Percentiles rank a stretch among this genome's conserved stretches.
phyloP scores from a whole-genome alignment of 2,888 invertebrate genomes.

The Lucinisca nassula region DNA sequence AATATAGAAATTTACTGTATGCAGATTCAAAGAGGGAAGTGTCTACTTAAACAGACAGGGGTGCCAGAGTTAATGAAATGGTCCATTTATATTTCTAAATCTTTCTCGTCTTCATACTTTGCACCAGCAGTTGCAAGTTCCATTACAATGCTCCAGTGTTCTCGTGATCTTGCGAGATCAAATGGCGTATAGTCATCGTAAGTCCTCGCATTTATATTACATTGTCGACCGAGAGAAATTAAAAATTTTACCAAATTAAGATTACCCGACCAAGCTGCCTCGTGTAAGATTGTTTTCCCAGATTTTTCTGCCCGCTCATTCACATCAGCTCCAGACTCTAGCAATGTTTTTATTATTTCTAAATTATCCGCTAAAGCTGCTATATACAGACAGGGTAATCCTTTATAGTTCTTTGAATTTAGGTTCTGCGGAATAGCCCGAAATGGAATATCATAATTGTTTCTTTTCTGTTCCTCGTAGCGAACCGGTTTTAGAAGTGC shows the following conservation, averaged over 20 bases:
- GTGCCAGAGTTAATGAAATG: no score
- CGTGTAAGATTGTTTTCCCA: slow-evolving; percentile 12
- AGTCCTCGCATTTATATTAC: slow-evolving; percentile 58
- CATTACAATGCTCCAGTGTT: slow-evolving; percentile 44
- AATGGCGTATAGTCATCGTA: slow-evolving; percentile 64
- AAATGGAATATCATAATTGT: slow-evolving; percentile 1
- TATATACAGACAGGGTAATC: slow-evolving; percentile 53
- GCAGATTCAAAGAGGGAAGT: no score
- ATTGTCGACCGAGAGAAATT: background rate
- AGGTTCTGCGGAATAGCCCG: background rate
- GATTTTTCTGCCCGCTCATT: slow-evolving; percentile 17
- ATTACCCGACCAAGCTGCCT: background rate
- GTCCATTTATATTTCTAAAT: no score
- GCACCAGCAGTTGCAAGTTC: slow-evolving; percentile 16
- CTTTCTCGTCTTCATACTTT: background rate
- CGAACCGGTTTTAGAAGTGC: slow-evolving; percentile 17
- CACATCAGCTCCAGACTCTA: slow-evolving; percentile 32
- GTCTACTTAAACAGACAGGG: no score
- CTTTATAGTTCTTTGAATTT: slow-evolving; percentile 39
- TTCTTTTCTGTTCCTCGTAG: background rate
- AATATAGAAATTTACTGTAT: no score
- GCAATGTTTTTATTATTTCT: slow-evolving; percentile 20
- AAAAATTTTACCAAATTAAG: background rate
- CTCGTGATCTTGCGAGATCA: slow-evolving; percentile 58
- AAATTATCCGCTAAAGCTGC: slow-evolving; percentile 32